Conservation (phyloP, 1,140 invertebrate genomes). For the Nasonia longicornis region DNA sequence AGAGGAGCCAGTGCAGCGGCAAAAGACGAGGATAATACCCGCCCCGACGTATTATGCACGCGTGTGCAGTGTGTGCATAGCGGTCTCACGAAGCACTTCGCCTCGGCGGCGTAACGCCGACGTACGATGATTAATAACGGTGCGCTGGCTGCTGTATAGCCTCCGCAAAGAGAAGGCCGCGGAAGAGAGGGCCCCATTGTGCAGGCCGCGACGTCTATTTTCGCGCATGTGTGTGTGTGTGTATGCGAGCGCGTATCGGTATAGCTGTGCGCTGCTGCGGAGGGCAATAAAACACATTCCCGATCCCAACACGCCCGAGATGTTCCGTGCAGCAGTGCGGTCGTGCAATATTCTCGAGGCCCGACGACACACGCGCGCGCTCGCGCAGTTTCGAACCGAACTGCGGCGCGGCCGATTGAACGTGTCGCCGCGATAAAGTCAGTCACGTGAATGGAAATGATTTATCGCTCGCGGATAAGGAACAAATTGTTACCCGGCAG, state of each 20-base stretch:
- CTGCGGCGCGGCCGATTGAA: conserved; percentile 30
- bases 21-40: too few relatives aligned
- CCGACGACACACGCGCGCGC: background rate
- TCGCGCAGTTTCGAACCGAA: conserved; percentile 25
- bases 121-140: conserved; percentile 34
- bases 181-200: background rate
- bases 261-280: conserved; percentile 33
- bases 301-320: conserved; percentile 39
- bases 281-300: conserved; percentile 57
- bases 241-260: background rate
- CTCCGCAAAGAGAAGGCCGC: background rate
- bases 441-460: conserved; percentile 41
- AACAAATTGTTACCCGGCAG: conserved; percentile 41
- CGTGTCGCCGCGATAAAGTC: conserved; percentile 38
- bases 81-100: background rate
- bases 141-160: background rate
- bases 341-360: conserved; percentile 13
- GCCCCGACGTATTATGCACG: background rate
- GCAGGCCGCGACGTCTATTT: background rate
- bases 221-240: background rate
- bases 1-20: too few relatives aligned
- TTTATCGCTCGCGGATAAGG: conserved; percentile 45
- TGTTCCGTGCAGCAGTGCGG: conserved; percentile 32
- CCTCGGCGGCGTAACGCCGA: background rate
- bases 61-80: background rate